phyloP scores from a whole-genome alignment of 2,888 invertebrate species.

The Oscheius sp. region DNA sequence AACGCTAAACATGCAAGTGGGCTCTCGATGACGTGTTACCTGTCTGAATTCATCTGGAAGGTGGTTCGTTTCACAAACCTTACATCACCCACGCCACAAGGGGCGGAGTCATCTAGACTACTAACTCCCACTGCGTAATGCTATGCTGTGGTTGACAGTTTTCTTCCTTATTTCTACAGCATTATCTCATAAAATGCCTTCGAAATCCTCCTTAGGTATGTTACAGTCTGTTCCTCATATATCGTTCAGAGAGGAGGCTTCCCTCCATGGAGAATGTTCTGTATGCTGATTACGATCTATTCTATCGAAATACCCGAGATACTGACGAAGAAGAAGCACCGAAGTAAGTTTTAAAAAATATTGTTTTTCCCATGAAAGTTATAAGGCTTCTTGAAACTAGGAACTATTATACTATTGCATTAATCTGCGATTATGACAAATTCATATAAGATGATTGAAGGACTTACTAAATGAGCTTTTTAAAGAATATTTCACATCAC shows the following conservation, averaged over 20 bases:
- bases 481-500: too few relatives aligned
- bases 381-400: too few relatives aligned
- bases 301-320: constrained; percentile 10
- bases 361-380: too few relatives aligned
- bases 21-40: neutral
- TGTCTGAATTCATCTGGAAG: neutral
- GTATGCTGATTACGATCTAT: constrained; percentile 6
- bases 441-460: too few relatives aligned
- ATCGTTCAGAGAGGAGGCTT: constrained; percentile 12
- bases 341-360: constrained; percentile 9
- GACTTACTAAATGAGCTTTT: too few relatives aligned
- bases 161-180: constrained; percentile 15
- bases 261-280: constrained; percentile 3
- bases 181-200: constrained; percentile 3
- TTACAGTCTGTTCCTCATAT: neutral
- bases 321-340: constrained; percentile 14
- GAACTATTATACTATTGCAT: too few relatives aligned
- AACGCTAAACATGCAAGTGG: neutral
- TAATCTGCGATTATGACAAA: too few relatives aligned
- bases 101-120: constrained; percentile 20
- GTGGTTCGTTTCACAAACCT: constrained; percentile 15
- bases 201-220: constrained; percentile 7
- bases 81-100: constrained; percentile 26
- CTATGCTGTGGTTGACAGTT: constrained; percentile 29
- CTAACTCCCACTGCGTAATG: constrained; percentile 25